Percentiles rank a stretch among this genome's conserved stretches.
These are phyloP conservation scores for Philotrypesis tridentata DNA, from an alignment of 1,140 invertebrate genomes.

Conservation along the genomic window DNA sequence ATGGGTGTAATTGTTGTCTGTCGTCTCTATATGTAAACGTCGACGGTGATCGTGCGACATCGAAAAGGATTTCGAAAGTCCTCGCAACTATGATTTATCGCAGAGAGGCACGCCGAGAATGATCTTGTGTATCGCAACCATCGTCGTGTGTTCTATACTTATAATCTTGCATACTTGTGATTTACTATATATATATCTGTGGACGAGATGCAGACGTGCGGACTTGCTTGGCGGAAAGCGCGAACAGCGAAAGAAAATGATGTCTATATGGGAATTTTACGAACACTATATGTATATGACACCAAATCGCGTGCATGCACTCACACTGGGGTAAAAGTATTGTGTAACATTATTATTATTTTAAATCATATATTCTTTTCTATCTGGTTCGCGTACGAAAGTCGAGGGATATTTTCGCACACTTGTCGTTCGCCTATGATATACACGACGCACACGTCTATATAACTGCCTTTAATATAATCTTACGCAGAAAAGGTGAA, in stretches of 20 bases:
- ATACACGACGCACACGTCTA: too few relatives aligned
- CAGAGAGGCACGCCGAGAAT: neutral
- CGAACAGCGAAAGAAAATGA: constrained; percentile 33
- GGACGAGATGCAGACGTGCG: constrained; percentile 22
- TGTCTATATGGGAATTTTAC: neutral
- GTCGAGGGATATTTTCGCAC: too few relatives aligned
- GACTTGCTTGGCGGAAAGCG: constrained; percentile 9
- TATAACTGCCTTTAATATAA: too few relatives aligned
- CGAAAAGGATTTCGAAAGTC: constrained; percentile 33
- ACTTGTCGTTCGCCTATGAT: too few relatives aligned
- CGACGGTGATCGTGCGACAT: neutral
- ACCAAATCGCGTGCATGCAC: neutral
- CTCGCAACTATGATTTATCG: neutral
- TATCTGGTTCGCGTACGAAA: too few relatives aligned
- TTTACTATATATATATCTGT: constrained; percentile 2
- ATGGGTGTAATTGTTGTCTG: neutral
- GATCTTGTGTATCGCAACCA: neutral
- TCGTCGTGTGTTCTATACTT: neutral
- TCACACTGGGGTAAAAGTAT: constrained; percentile 30
- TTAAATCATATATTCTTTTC: too few relatives aligned
- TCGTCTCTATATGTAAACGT: neutral
- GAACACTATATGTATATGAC: neutral
- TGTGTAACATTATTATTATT: neutral
- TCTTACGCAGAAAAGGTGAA: neutral
- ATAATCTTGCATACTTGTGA: neutral